Percentiles rank a stretch among this genome's conserved stretches.
These are phyloP conservation scores for Microtus pennsylvanicus DNA, from an alignment of 2,113 vertebrate genomes.

Conservation along the genomic window DNA sequence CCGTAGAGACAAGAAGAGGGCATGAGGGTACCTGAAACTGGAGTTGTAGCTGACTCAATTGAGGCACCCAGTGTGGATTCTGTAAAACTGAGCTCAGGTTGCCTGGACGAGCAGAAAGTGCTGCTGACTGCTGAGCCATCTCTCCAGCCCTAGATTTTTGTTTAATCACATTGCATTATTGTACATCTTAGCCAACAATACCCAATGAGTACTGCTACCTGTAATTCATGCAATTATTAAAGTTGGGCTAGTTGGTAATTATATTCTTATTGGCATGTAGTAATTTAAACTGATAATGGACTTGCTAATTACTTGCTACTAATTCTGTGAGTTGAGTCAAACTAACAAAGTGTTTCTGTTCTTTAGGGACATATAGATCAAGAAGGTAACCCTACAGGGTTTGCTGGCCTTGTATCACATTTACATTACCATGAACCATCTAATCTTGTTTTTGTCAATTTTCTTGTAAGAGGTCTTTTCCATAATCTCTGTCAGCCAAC, in stretches of 20 bases:
- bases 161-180: background rate
- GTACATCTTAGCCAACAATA: background rate
- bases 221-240: background rate
- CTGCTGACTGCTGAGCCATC: background rate
- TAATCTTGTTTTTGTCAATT: slow-evolving; percentile 81
- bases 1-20: background rate
- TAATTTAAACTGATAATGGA: background rate
- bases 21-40: background rate
- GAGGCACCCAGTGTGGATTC: background rate
- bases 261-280: background rate
- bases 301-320: background rate
- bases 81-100: background rate
- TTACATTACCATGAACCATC: slow-evolving; percentile 83
- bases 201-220: background rate
- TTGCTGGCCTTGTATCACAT: slow-evolving; percentile 83
- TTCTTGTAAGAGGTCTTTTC: slow-evolving; percentile 81
- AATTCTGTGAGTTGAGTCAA: background rate
- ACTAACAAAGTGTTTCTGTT: slow-evolving; percentile 33
- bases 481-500: slow-evolving; percentile 80
- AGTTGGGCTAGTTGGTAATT: background rate
- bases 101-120: background rate
- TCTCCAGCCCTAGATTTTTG: background rate
- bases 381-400: slow-evolving; percentile 74
- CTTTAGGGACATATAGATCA: slow-evolving; percentile 78
- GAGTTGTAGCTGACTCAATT: background rate